Evolutionary conservation across 1,140 invertebrate genomes (phyloP).

Genomic region (Formica selysi): DNA sequence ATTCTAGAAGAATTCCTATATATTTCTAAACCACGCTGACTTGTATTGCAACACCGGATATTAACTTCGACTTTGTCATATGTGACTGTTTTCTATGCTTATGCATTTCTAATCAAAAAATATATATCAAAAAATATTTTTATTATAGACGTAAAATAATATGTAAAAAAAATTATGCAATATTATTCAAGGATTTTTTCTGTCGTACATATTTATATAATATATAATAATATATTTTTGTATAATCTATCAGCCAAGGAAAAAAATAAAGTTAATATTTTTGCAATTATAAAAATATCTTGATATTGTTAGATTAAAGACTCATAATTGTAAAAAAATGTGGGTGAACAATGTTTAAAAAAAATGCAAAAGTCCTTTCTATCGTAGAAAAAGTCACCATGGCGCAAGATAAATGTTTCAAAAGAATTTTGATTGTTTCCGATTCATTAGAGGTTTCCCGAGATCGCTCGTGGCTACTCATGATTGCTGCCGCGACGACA

Average conservation of each 20-base stretch:
- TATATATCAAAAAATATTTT: background rate
- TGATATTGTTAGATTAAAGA: background rate
- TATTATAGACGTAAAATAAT: background rate
- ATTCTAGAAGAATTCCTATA: background rate
- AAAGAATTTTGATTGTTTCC: conserved; percentile 44
- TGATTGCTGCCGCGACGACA: conserved; percentile 39
- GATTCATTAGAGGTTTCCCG: conserved; percentile 22
- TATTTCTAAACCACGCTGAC: background rate
- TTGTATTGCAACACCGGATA: background rate
- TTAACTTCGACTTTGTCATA: background rate
- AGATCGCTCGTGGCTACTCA: conserved; percentile 34
- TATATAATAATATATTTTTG: background rate
- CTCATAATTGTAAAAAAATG: conserved; percentile 4
- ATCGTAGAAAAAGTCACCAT: background rate
- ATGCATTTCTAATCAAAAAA: background rate
- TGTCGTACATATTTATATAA: background rate
- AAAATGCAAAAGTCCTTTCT: background rate
- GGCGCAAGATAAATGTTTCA: background rate
- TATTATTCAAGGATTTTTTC: conserved; percentile 8
- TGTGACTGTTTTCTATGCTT: background rate
- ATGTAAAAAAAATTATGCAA: background rate
- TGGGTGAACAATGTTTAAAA: background rate
- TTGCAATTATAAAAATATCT: background rate
- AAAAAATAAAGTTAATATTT: conserved; percentile 17
- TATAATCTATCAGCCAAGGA: background rate